Evolutionary conservation across 2,797 vertebrate genomes (phyloP).

Genomic region (Chiroxiphia lanceolata): DNA sequence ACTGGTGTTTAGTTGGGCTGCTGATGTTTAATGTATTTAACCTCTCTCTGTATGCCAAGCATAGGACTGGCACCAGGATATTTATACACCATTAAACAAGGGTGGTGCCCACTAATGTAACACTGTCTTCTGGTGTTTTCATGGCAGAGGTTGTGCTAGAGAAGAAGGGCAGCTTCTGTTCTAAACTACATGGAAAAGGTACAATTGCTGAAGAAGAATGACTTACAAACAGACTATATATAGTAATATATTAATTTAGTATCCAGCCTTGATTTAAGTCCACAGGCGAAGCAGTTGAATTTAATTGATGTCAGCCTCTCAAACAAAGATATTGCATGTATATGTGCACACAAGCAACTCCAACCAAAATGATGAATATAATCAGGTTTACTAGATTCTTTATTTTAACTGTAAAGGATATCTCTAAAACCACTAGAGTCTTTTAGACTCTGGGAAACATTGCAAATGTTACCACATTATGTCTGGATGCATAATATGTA

Average conservation of each 20-base stretch:
- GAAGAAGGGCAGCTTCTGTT: constrained; percentile 7
- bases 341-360: neutral
- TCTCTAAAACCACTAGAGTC: constrained; percentile 4
- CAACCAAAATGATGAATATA: neutral
- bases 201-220: neutral
- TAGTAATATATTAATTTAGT: neutral
- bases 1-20: neutral
- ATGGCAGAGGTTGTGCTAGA: neutral
- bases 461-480: constrained; percentile 1
- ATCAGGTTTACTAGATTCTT: neutral
- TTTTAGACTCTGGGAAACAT: constrained; percentile 34
- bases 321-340: neutral
- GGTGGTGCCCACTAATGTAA: neutral
- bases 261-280: neutral
- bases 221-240: neutral
- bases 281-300: neutral
- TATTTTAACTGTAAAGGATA: neutral
- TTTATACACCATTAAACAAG: constrained; percentile 32
- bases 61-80: neutral
- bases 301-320: neutral
- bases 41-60: neutral
- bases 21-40: neutral
- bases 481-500: neutral
- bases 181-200: neutral
- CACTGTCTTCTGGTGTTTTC: constrained; percentile 28